Percentiles rank a stretch among this genome's conserved stretches.
phyloP scores from a whole-genome alignment of 2,113 vertebrate genomes.

The Camelus dromedarius region DNA sequence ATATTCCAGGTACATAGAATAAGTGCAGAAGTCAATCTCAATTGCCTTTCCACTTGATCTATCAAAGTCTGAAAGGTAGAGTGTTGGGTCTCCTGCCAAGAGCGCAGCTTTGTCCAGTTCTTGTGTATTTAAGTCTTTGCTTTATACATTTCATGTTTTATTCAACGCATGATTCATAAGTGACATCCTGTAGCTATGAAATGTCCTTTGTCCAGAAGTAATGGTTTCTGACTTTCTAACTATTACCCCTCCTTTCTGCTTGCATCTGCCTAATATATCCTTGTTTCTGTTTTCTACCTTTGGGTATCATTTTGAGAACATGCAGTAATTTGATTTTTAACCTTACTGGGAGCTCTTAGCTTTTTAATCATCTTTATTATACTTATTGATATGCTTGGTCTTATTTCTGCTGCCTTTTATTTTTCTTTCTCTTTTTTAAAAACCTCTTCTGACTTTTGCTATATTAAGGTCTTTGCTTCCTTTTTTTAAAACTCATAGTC shows the following conservation, averaged over 20 bases:
- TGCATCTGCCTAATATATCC: neutral
- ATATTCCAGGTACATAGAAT: neutral
- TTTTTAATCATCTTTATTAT: constrained; percentile 10
- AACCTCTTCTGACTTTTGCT: neutral
- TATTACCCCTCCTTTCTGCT: neutral
- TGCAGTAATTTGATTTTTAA: constrained; percentile 14
- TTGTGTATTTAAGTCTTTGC: neutral
- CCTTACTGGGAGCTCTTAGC: neutral
- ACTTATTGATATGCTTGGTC: neutral
- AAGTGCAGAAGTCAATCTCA: neutral
- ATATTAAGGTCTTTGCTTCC: neutral
- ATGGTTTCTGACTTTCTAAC: neutral
- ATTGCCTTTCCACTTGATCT: neutral
- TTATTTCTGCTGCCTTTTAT: constrained; percentile 39
- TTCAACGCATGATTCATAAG: neutral
- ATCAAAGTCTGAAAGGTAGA: neutral
- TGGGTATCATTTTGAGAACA: constrained; percentile 11
- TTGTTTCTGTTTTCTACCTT: constrained; percentile 15
- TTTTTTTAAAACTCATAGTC: neutral
- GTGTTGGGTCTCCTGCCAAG: neutral
- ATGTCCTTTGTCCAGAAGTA: neutral
- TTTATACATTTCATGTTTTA: neutral
- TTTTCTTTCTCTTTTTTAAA: neutral
- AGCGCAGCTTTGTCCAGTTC: neutral
- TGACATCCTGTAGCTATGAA: neutral